Base-by-base conservation (phyloP, 2,797 vertebrate species). In the Hipposideros larvatus region DNA sequence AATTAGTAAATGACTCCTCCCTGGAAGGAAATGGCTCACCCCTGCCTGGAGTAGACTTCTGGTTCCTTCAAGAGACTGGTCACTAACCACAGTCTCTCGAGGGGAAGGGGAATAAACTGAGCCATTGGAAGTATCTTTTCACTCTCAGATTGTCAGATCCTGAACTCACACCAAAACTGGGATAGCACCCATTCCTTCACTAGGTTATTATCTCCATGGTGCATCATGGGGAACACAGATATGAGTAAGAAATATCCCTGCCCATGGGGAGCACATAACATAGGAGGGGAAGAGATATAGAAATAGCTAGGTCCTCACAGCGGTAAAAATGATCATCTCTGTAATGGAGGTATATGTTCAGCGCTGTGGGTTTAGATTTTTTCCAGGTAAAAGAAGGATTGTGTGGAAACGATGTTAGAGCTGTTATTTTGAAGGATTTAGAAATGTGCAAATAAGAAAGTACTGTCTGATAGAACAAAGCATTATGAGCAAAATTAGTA, bases 391-490 rank as follows among this genome's bases (percentile, higher is more conserved):
- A 88, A 55, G 19, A 14, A 11, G 14, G 34, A 34, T 28, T 79
- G 91, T 80, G 21, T 37, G 74, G 31, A 80, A 70, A 31, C 68
- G 41, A 24, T 51, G 34, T 51, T 82, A 59, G 37, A 88, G n/a
- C 10, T 73, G 63, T 55, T 55, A 61, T 61, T 93, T 88, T 77
- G 6, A 85, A 87, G 37, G 75, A 61, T 41, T 95, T 63, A 84
- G 48, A 96, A 95, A 92, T 78, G 31, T 89, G 34, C 55, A 94
- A 78, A 55, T 46, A 91, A 77, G 66, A 61, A 65, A 80, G 87
- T 34, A 84, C 66, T 43, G 77, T 90, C 59, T 85, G 28, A 21
- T 16, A 77, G 53, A 86, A 66, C 10, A 55, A 87, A 85, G 57
- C 37, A 75, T 96, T 66, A n/a, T 48, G 18, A 80, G 82, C 34